Conservation (phyloP, 2,888 invertebrate genomes). For the Drosophila stalkeri region DNA sequence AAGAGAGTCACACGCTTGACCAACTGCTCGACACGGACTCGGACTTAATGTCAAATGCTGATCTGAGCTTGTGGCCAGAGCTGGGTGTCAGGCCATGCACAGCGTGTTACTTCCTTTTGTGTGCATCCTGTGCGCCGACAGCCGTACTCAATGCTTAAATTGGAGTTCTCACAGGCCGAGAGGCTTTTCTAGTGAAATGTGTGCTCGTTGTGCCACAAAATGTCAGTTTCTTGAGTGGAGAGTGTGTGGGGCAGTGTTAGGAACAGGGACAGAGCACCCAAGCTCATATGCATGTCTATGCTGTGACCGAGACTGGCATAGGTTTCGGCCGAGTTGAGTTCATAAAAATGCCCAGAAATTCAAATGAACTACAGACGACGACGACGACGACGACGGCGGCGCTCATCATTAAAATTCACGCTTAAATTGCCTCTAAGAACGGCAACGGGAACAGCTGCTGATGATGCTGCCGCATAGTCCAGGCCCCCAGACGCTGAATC, state of each 20-base stretch:
- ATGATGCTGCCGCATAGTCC: constrained; percentile 30
- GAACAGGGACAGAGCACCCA: constrained; percentile 6
- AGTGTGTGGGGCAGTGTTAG: background rate
- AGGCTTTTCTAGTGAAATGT: constrained; percentile 70
- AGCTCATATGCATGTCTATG: constrained; percentile 63
- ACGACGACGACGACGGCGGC: constrained; percentile 54
- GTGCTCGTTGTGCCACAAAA: constrained; percentile 67
- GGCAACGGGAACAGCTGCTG: constrained; percentile 39
- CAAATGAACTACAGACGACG: constrained; percentile 77
- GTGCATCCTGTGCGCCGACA: constrained; percentile 69
- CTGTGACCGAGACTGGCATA: background rate
- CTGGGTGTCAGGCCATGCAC: constrained; percentile 38
- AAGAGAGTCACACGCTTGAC: constrained; percentile 54
- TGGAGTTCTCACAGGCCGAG: constrained; percentile 45
- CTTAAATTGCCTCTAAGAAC: constrained; percentile 73
- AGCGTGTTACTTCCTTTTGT: constrained; percentile 77
- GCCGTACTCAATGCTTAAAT: constrained; percentile 15
- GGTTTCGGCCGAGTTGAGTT: constrained; percentile 41
- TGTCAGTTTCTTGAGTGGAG: constrained; percentile 64
- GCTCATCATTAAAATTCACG: constrained; percentile 80
- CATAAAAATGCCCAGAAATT: constrained; percentile 68
- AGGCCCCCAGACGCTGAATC: constrained; percentile 24
- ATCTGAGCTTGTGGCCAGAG: constrained; percentile 10
- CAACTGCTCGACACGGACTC: constrained; percentile 45
- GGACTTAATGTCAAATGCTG: constrained; percentile 47